Conservation (phyloP, 2,888 invertebrate species). For the Sisyra terminalis region DNA sequence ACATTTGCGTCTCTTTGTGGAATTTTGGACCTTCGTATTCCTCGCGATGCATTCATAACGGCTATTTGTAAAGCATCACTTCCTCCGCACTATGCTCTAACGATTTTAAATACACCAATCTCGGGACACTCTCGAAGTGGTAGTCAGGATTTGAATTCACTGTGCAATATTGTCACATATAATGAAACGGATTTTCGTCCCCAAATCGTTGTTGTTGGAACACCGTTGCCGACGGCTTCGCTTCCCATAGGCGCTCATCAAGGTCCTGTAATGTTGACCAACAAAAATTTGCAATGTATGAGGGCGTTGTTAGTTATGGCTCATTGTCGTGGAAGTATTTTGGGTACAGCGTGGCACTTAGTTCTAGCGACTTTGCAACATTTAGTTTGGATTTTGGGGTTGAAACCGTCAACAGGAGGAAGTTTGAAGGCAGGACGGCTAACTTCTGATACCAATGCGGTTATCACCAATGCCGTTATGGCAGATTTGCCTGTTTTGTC, state of each 20-base stretch:
- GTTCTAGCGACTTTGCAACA: slow-evolving; percentile 89
- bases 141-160: slow-evolving; percentile 32
- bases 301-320: slow-evolving; percentile 77
- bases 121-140: slow-evolving; percentile 30
- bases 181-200: slow-evolving; percentile 68
- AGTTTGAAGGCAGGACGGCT: slow-evolving; percentile 74
- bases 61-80: slow-evolving; percentile 92
- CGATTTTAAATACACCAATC: slow-evolving; percentile 49
- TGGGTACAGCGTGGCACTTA: slow-evolving; percentile 91
- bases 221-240: slow-evolving; percentile 75
- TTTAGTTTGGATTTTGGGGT: slow-evolving; percentile 86
- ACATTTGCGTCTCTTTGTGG: slow-evolving; percentile 83
- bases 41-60: slow-evolving; percentile 87
- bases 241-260: slow-evolving; percentile 66
- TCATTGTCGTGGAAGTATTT: slow-evolving; percentile 78
- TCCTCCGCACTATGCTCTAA: slow-evolving; percentile 87
- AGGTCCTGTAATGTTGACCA: slow-evolving; percentile 90
- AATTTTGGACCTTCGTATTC: slow-evolving; percentile 53
- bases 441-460: slow-evolving; percentile 63
- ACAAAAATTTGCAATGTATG: slow-evolving; percentile 96
- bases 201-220: slow-evolving; percentile 95
- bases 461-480: slow-evolving; percentile 92
- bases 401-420: slow-evolving; percentile 89
- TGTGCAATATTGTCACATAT: slow-evolving; percentile 28
- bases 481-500: slow-evolving; percentile 85